Evolutionary conservation across 2,888 invertebrate genomes (phyloP).

Genomic region (Molorchus minor): DNA sequence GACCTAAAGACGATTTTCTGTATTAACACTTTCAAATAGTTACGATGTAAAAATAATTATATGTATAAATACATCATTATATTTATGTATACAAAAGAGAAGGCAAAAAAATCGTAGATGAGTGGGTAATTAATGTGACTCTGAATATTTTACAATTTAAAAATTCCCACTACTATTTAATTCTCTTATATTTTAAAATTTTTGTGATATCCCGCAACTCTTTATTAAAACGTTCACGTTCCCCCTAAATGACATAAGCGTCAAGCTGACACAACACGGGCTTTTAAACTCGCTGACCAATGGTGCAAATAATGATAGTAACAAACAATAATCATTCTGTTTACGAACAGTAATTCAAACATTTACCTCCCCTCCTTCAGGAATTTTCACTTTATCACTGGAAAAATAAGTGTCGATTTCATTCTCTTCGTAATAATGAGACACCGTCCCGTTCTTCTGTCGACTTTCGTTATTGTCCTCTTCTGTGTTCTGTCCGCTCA

Average conservation of each 20-base stretch:
- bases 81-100: no score
- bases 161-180: no score
- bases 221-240: neutral
- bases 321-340: neutral
- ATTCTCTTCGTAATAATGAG: conserved; percentile 29
- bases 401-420: conserved; percentile 68
- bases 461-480: neutral
- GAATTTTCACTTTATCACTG: conserved; percentile 68
- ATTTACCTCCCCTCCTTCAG: conserved; percentile 65
- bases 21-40: no score
- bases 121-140: no score
- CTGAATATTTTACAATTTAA: no score
- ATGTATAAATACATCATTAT: no score
- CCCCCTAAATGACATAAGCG: neutral
- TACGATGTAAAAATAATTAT: no score
- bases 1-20: no score
- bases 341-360: neutral
- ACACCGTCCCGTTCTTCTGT: neutral
- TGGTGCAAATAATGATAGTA: neutral
- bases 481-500: neutral
- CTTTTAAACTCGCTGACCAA: no score
- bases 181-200: neutral
- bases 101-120: no score
- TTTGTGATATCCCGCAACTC: neutral
- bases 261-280: neutral